Evolutionary conservation across 2,113 vertebrate species (phyloP).

Genomic region (Rhabdomys dilectus): DNA sequence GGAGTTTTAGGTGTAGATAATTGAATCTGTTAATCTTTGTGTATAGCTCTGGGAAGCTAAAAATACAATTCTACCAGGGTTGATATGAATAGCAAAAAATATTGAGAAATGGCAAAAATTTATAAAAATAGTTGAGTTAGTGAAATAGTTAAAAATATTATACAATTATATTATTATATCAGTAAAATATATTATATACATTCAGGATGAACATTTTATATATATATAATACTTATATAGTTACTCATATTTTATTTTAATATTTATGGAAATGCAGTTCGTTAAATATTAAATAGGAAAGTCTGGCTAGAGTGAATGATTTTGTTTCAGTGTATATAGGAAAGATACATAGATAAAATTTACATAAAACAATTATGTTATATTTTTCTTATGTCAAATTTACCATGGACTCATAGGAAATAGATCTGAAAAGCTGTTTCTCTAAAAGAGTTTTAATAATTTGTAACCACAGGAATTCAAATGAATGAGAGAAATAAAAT

Average conservation of each 20-base stretch:
- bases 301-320: not conserved
- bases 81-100: not conserved
- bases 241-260: constrained; percentile 15
- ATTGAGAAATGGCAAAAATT: not conserved
- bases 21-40: constrained; percentile 20
- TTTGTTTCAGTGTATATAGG: not conserved
- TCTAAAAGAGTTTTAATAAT: not conserved
- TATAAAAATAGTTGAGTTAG: constrained; percentile 3
- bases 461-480: not conserved
- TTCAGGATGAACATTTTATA: no score
- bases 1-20: not conserved
- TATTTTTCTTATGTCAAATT: not conserved
- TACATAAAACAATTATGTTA: not conserved
- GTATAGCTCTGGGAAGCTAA: not conserved
- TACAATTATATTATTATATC: no score
- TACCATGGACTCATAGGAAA: not conserved
- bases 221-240: not conserved
- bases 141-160: not conserved
- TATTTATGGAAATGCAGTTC: not conserved
- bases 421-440: not conserved
- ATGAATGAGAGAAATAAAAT: not conserved
- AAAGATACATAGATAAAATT: constrained; percentile 36
- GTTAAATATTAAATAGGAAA: not conserved
- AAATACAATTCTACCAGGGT: not conserved
- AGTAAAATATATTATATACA: no score